Base-by-base conservation (phyloP, 1,140 invertebrate genomes). In the Mercenaria mercenaria region DNA sequence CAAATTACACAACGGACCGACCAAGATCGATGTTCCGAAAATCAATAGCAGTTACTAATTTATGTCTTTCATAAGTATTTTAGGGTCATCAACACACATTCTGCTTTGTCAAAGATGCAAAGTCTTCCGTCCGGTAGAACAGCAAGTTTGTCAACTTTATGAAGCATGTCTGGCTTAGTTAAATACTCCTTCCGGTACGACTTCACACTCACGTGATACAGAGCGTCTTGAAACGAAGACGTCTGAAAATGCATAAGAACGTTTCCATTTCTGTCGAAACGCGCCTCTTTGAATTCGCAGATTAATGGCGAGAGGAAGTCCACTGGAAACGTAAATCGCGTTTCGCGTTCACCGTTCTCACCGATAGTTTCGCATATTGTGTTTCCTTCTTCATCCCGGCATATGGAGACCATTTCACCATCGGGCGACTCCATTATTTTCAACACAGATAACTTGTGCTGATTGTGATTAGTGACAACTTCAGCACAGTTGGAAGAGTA, bases 141-240 rank as follows among this genome's bases (percentile, higher is more conserved):
- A 32, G 86, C 86, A 6, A 88, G 59, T 34, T 88, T 88, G 41
- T 88, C 86, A n/a, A 88, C 61, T 72, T 81, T 88, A 41, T 88
- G 86, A 10, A 88, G 39, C 77, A 88, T 77, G 50, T 88, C 86
- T 18, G 86, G 86, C 47, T 88, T 88, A 41, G 56, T n/a, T 10
- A 88, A 61, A 69, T 52, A 69, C 61, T 88, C 86, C 29, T 79
- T 79, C 34, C 77, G 20, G 39, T 69, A n/a, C 8, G 50, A 23
- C 26, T 64, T 52, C 29, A 18, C 26, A 23, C 47, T 72, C 29
- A 88, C 77, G 59, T 88, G 50, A 67, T 80, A 81, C 39, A 88
- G 47, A 0, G 61, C 56, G 26, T 88, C 86, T 50, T 88, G 72
- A 26, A n/a, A 59, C 4, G 72, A 50, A 11, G 34, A 50, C 4